These are phyloP conservation scores for Pissodes strobi DNA, from an alignment of 1,140 invertebrate genomes.

Conservation along the genomic window DNA sequence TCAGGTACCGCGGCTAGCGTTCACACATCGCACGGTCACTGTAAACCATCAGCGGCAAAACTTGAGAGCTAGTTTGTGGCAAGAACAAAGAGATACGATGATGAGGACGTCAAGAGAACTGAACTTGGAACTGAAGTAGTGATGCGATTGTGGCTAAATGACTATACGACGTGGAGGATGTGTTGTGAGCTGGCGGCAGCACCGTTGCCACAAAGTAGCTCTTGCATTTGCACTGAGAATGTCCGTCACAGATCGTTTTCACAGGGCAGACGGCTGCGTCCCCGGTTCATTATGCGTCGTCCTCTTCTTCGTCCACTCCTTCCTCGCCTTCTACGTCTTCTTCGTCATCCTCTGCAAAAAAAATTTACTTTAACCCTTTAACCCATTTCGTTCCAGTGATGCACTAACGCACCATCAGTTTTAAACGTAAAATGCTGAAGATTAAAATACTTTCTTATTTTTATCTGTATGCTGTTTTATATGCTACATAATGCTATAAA, in stretches of 20 bases:
- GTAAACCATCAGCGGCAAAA: slow-evolving; percentile 39
- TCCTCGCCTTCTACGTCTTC: slow-evolving; percentile 54
- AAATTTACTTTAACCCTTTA: no score
- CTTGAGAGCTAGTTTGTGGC: slow-evolving; percentile 50
- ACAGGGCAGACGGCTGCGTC: slow-evolving; percentile 37
- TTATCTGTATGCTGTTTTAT: no score
- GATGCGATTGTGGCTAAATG: slow-evolving; percentile 13
- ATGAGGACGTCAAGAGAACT: slow-evolving; percentile 2
- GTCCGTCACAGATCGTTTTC: slow-evolving; percentile 49
- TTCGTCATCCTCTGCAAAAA: slow-evolving; percentile 53
- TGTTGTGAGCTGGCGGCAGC: slow-evolving; percentile 16
- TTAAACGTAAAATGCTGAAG: no score
- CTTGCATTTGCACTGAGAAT: slow-evolving; percentile 48
- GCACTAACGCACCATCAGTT: no score
- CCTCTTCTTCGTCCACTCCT: slow-evolving; percentile 52
- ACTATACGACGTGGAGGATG: not conserved
- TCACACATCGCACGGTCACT: slow-evolving; percentile 46
- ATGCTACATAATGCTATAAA: no score
- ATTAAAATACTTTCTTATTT: no score
- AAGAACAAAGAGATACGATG: slow-evolving; percentile 2
- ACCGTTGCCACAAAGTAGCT: slow-evolving; percentile 50
- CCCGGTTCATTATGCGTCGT: slow-evolving; percentile 54
- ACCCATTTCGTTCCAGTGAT: no score
- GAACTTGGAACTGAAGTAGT: not conserved
- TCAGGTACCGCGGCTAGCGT: slow-evolving; percentile 51